Evolutionary conservation across 2,113 vertebrate genomes (phyloP).

Genomic region (Rissa tridactyla): DNA sequence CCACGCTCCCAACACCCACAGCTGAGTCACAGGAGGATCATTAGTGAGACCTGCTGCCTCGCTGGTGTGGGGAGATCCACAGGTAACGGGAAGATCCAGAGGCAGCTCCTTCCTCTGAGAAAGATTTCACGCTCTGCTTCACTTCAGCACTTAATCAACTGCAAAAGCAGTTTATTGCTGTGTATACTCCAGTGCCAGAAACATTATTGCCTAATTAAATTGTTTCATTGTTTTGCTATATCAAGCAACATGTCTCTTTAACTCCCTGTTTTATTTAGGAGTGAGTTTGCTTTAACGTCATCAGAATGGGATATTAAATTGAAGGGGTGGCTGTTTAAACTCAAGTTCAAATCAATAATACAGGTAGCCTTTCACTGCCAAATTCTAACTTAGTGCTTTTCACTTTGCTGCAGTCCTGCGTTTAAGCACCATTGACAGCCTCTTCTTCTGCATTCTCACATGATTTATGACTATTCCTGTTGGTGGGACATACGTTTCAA

Average conservation of each 20-base stretch:
- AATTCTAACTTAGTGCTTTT: conserved; percentile 41
- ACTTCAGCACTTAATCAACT: conserved; percentile 65
- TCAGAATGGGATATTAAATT: conserved; percentile 67
- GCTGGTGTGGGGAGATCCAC: background rate
- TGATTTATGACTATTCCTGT: conserved; percentile 65
- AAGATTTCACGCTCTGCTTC: conserved; percentile 55
- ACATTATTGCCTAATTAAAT: conserved; percentile 72
- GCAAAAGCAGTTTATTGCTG: conserved; percentile 57
- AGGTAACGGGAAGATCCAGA: background rate
- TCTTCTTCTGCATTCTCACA: background rate
- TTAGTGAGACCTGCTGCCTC: background rate
- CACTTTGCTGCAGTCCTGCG: conserved; percentile 19
- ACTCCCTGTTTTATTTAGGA: conserved; percentile 69
- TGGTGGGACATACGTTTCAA: conserved; percentile 44
- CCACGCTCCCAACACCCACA: background rate
- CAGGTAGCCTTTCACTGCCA: conserved; percentile 47
- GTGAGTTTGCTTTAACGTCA: conserved; percentile 57
- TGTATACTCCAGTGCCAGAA: conserved; percentile 19
- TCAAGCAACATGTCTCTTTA: conserved; percentile 68
- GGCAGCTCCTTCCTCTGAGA: conserved; percentile 6
- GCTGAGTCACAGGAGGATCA: background rate
- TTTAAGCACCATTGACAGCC: background rate
- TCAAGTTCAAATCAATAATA: conserved; percentile 72
- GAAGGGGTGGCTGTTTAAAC: conserved; percentile 52
- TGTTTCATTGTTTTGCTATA: conserved; percentile 72